Conservation (phyloP, 2,113 vertebrate species). For the Vimba vimba region DNA sequence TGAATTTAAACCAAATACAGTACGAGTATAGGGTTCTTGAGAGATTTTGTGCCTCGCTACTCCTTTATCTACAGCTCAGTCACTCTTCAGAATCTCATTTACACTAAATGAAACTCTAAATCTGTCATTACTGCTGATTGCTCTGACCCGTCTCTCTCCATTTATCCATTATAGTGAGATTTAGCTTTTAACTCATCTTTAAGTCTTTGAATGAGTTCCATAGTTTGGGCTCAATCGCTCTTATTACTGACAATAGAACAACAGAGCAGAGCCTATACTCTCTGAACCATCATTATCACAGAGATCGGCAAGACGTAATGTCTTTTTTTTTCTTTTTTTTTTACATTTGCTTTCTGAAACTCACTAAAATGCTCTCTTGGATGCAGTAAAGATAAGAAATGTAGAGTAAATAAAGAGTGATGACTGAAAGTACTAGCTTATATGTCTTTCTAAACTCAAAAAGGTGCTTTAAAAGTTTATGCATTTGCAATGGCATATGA, state of each 20-base stretch:
- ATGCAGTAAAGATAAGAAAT: not conserved
- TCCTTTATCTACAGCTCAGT: constrained; percentile 10
- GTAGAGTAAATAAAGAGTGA: not conserved
- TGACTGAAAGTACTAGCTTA: not conserved
- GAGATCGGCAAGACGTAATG: not conserved
- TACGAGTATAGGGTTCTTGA: not conserved
- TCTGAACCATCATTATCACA: not conserved
- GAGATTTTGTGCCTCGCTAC: not conserved
- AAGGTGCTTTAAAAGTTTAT: not conserved
- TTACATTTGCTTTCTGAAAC: not conserved
- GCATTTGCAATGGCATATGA: not conserved
- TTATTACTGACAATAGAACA: constrained; percentile 8
- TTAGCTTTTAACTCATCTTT: constrained; percentile 16
- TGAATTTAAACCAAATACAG: constrained; percentile 1
- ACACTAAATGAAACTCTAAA: constrained; percentile 1
- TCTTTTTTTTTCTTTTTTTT: too few relatives aligned
- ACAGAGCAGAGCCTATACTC: not conserved
- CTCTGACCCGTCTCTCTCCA: constrained; percentile 9
- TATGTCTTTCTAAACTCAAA: not conserved
- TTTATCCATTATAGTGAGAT: not conserved
- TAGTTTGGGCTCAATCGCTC: not conserved
- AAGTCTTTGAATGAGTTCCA: constrained; percentile 18
- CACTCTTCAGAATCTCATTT: not conserved
- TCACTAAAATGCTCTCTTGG: not conserved
- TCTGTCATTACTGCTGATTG: constrained; percentile 29